Conservation (phyloP, 1,140 invertebrate genomes). For the Rhynchophorus ferrugineus region DNA sequence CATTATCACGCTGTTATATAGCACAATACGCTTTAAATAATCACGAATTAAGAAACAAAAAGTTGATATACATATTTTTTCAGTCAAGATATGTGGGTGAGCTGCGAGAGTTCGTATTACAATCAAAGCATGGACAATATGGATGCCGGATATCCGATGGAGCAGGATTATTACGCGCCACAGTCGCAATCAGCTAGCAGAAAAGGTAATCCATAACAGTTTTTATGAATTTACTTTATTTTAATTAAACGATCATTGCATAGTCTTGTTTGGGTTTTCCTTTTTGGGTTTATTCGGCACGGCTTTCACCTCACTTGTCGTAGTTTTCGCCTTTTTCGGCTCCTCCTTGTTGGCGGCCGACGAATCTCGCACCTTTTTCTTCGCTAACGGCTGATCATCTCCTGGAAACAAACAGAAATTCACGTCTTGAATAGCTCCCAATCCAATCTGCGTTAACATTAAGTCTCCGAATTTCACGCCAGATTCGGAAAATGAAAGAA, state of each 20-base stretch:
- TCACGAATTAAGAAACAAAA: no score
- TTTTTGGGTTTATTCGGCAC: not conserved
- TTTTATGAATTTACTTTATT: no score
- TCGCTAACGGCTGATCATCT: constrained; percentile 16
- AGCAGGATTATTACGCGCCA: constrained; percentile 41
- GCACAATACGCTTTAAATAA: no score
- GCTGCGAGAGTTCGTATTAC: constrained; percentile 31
- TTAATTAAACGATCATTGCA: no score
- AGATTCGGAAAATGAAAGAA: no score
- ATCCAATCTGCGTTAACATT: no score
- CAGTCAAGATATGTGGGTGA: constrained; percentile 39
- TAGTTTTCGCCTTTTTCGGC: no score
- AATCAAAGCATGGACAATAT: constrained; percentile 34
- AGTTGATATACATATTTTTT: constrained; percentile 23
- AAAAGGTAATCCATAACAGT: constrained; percentile 14
- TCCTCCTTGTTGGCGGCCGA: no score
- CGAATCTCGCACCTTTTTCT: constrained; percentile 15
- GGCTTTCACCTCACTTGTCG: not conserved
- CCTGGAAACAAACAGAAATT: not conserved
- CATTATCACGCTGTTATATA: no score
- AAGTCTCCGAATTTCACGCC: no score
- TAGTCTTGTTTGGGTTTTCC: not conserved
- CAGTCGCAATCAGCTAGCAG: constrained; percentile 9
- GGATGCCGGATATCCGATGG: constrained; percentile 44
- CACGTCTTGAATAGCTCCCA: no score